Base-by-base conservation (phyloP, 2,888 invertebrate genomes). In the Silvanus unidentatus region DNA sequence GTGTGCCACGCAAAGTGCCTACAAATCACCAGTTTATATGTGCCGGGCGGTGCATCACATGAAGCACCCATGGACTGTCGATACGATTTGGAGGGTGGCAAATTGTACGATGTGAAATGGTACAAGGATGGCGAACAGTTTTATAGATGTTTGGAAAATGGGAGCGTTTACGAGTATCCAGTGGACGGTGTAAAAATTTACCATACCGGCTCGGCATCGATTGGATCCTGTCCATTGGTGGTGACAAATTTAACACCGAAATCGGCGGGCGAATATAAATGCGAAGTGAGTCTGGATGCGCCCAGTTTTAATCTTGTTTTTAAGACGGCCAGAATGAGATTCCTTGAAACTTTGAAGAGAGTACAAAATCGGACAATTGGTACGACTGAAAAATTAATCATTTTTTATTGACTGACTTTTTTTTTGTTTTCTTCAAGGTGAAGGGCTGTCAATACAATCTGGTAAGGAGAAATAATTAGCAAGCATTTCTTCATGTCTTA, bases 91-190 rank as follows among this genome's bases (percentile, higher is more conserved):
- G 63, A 62, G 5, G 53, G 49, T 34, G 54, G 56, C 22, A 47
- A 46, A 16, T 51, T 69, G 3, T 68, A 69, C 47, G 67, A 61
- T 42, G 68, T 66, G 3, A 69, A 69, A 49, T 69, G 68, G 68
- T 69, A 66, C 54, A 66, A 67, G 47, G 67, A 69, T 49, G 60
- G 52, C n/a, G 43, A 49, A 11, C 58, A 69, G 44, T 69, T 69
- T 49, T 65, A 66, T 43, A 46, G 63, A 45, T 66, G 66, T 50
- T 41, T 52, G 28, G 62, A 63, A 1, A 52, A 63, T 44, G 68
- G 67, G 1, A 50, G 54, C 27, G 58, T 57, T n/a, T 53, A 62
- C 39, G 58, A 58, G 16, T 69, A 58, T 48, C 49, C 50, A 1
- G 50, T 62, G 2, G 59, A 62, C 2, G 67, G 66, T 8, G 56